Evolutionary conservation across 2,888 invertebrate species (phyloP).

Genomic region (Linnaemya tessellans): DNA sequence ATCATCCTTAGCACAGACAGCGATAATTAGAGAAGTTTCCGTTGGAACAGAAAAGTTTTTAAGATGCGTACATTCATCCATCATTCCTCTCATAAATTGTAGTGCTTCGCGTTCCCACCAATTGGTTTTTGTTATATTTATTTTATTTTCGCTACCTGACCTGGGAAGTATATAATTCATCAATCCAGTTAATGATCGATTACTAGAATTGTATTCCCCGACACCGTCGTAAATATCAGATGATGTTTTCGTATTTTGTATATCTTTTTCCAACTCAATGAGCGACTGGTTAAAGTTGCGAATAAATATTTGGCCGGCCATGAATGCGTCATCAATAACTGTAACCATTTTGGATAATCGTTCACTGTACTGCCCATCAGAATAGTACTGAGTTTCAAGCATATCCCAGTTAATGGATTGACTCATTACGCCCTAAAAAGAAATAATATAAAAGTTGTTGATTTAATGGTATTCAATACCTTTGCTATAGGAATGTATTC

Average conservation of each 20-base stretch:
- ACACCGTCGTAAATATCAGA: slow-evolving; percentile 9
- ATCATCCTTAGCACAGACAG: slow-evolving; percentile 94
- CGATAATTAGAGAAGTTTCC: slow-evolving; percentile 95
- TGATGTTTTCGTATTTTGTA: slow-evolving; percentile 73
- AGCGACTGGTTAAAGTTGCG: slow-evolving; percentile 86
- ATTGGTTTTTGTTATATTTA: slow-evolving; percentile 86
- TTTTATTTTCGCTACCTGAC: slow-evolving; percentile 76
- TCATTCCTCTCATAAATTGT: slow-evolving; percentile 97
- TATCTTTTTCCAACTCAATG: slow-evolving; percentile 83
- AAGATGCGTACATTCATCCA: slow-evolving; percentile 99
- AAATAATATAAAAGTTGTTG: background rate
- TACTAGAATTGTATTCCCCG: slow-evolving; percentile 10
- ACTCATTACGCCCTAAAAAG: slow-evolving; percentile 95
- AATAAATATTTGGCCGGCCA: slow-evolving; percentile 90
- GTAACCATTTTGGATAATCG: slow-evolving; percentile 94
- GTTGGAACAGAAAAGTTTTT: slow-evolving; percentile 94
- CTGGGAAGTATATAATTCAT: slow-evolving; percentile 81
- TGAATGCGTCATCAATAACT: slow-evolving; percentile 89
- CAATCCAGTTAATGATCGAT: slow-evolving; percentile 79
- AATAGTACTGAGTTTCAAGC: slow-evolving; percentile 93
- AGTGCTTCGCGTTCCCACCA: slow-evolving; percentile 91
- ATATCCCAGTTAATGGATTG: slow-evolving; percentile 97
- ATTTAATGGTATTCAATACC: too few relatives aligned
- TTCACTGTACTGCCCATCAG: slow-evolving; percentile 91
- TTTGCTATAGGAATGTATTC: too few relatives aligned